Percentiles rank a stretch among this genome's conserved stretches.
phyloP scores from a whole-genome alignment of 2,888 invertebrate genomes.

The Eupithecia inturbata region DNA sequence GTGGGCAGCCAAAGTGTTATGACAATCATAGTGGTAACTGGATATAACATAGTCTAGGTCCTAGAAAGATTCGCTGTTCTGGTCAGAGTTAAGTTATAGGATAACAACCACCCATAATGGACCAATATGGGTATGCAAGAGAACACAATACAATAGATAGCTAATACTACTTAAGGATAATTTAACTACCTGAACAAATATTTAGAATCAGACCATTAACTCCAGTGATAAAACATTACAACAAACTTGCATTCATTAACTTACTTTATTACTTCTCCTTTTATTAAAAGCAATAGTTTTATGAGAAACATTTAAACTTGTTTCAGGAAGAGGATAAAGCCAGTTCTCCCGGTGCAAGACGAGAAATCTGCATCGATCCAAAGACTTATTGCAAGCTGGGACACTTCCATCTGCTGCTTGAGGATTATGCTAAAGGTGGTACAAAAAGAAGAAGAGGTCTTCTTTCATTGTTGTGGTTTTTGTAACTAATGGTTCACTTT shows the following conservation, averaged over 20 bases:
- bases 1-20: background rate
- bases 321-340: constrained; percentile 78
- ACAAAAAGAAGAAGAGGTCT: background rate
- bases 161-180: background rate
- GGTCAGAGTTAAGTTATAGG: background rate
- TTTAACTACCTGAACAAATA: background rate
- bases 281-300: background rate
- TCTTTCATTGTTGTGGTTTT: background rate
- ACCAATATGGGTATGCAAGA: background rate
- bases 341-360: constrained; percentile 75
- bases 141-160: background rate
- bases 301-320: background rate
- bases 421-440: constrained; percentile 95
- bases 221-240: background rate
- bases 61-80: background rate
- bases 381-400: constrained; percentile 97
- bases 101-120: background rate
- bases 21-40: background rate
- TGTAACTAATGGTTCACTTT: background rate
- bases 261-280: background rate
- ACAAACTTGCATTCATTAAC: background rate
- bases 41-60: background rate
- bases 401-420: constrained; percentile 96
- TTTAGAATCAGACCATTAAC: background rate
- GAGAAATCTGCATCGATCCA: constrained; percentile 92